Evolutionary conservation across 2,888 invertebrate genomes (phyloP), one percentile per base, ranked within the genome.

Genomic region (Drosophila kokeensis): DNA sequence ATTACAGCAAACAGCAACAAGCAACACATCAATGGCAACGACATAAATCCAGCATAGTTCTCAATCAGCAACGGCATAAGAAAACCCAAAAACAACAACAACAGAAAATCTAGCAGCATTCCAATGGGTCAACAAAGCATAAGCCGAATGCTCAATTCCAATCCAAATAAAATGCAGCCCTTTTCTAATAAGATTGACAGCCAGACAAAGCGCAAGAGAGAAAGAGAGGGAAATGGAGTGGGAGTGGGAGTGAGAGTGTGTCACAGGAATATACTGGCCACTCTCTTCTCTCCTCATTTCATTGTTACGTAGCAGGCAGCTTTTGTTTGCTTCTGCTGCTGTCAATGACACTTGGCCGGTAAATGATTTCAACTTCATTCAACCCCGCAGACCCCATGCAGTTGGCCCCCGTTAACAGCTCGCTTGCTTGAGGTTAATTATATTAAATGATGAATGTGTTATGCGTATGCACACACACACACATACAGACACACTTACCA

Each of bases 41-140:
- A 65, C 81, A 78, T 70, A 78, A 78, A 76, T 76, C 67, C 54
- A 63, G 40, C 60, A 67, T 58, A 76, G 73, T 77, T 66, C 75
- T 38, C 50, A 54, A 70, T 62, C 54, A 32, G 52, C 73, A 40
- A 21, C 73, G 36, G 32, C 54, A 48, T 8, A 55, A 38, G 8
- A 69, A 32, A 34, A 52, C 40, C 30, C 45, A 45, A 45, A 18
- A 42, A 45, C 11, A 60, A 32, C 49, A 45, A 62, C 49, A 66
- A 63, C 45, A 45, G 7, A 24, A 21, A 60, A 48, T 52, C 30
- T 5, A 49, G 53, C 42, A 64, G 54, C 69, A 77, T 77, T 77
- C 76, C 76, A 49, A 66, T 77, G 62, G 76, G 65, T 79, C 69
- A 70, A 70, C 82, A 81, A 81, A 78, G 79, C 86, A 72, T 82